Evolutionary conservation across 1,140 invertebrate genomes (phyloP).

Genomic region (Vanessa tameamea): DNA sequence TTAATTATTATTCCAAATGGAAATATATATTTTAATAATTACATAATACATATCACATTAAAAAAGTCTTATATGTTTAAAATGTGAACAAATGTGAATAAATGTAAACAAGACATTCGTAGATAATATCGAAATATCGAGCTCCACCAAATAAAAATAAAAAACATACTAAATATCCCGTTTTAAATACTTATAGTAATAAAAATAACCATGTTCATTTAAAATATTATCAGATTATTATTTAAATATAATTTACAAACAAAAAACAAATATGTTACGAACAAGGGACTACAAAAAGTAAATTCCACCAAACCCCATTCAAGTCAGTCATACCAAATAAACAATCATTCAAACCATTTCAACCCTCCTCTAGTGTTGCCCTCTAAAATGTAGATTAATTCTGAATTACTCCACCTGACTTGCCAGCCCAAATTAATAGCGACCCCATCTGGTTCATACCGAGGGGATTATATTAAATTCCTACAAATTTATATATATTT

Average conservation of each 20-base stretch:
- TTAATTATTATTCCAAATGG: too few species aligned
- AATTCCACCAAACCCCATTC: slow-evolving; percentile 19
- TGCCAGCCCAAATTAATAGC: slow-evolving; percentile 53
- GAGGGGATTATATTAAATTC: slow-evolving; percentile 70
- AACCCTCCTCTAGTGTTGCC: slow-evolving; percentile 40
- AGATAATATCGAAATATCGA: too few species aligned
- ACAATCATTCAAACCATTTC: slow-evolving; percentile 35
- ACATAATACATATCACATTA: too few species aligned
- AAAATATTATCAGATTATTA: neutral
- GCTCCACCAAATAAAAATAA: too few species aligned
- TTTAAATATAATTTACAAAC: neutral
- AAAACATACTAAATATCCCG: too few species aligned
- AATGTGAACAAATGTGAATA: too few species aligned
- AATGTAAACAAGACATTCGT: too few species aligned
- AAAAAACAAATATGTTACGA: neutral
- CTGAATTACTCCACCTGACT: slow-evolving; percentile 66
- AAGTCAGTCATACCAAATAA: slow-evolving; percentile 35
- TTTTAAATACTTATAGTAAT: too few species aligned
- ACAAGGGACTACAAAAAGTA: slow-evolving; percentile 13
- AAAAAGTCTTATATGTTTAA: too few species aligned
- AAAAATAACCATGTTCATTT: too few species aligned
- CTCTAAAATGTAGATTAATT: slow-evolving; percentile 63
- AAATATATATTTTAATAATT: too few species aligned
- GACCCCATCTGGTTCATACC: slow-evolving; percentile 55
- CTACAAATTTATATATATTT: slow-evolving; percentile 67